Base-by-base conservation (phyloP, 2,888 invertebrate genomes). In the Tachystola acroxantha region DNA sequence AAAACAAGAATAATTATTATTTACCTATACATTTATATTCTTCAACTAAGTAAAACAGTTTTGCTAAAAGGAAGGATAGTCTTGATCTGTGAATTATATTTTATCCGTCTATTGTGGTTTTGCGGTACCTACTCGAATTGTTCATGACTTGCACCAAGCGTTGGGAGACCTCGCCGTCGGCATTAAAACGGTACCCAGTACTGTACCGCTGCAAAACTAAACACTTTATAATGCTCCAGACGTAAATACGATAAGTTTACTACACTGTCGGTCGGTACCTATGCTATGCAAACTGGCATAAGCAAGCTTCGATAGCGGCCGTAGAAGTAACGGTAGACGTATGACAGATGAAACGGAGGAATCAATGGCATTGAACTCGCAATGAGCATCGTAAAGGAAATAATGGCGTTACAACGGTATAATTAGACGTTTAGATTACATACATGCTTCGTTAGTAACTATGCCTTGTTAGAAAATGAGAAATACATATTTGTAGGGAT, bases 161-260 rank as follows among this genome's bases (percentile, higher is more conserved):
- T 42, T 40, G 34, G 39, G 47, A 58, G 53, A 58, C 59, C 57
- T 53, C 50, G 47, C 43, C 43, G 45, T 37, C 36, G 47, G 54
- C 63, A 67, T 64, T 65, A 62, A 66, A 76, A 74, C 74, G 72
- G 74, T 72, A 75, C 52, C 45, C 10, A 44, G 42, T 43, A 45
- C 45, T 34, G 59, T 61, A 64, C 62, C 64, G 69, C 50, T 53
- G 48, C 50, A 46, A 51, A 48, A 40, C 34, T 60, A 61, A 60
- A 48, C 50, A 51, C 32, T 54, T 50, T 42, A 56, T 52, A 53
- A 55, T 51, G 46, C 45, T 47, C 43, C 32, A 39, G 27, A 32
- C 32, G 28, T 32, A 36, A 32, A 36, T 32, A 27, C 29, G 27
- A 39, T 39, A 31, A 39, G 28, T 35, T 35, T 28, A 36, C 30